These are phyloP conservation scores for Drosophila fungiperda DNA, from an alignment of 2,888 invertebrate genomes.

Conservation along the genomic window DNA sequence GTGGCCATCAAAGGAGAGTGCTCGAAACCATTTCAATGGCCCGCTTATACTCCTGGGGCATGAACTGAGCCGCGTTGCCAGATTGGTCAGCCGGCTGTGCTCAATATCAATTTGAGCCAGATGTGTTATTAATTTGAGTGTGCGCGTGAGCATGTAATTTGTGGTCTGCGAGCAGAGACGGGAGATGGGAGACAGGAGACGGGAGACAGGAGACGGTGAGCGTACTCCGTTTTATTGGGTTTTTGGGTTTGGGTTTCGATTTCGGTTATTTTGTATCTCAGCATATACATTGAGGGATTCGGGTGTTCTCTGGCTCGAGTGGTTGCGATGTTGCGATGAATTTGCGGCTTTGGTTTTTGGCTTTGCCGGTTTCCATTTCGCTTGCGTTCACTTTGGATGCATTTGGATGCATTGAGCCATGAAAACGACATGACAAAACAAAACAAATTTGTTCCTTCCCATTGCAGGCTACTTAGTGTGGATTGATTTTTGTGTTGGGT, in stretches of 20 bases:
- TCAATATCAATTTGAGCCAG: conserved; percentile 71
- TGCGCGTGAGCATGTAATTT: conserved; percentile 83
- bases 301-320: conserved; percentile 43
- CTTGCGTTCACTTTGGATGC: conserved; percentile 14
- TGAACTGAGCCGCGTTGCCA: conserved; percentile 12
- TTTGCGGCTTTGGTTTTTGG: conserved; percentile 44
- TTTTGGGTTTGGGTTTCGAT: conserved; percentile 4
- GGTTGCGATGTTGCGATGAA: conserved; percentile 28
- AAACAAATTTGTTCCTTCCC: conserved; percentile 60
- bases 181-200: not conserved
- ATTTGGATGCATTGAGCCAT: conserved; percentile 76
- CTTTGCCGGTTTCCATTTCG: conserved; percentile 64
- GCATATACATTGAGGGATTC: conserved; percentile 16
- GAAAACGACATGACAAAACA: conserved; percentile 82
- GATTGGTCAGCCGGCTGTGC: conserved; percentile 5
- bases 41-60: conserved; percentile 3
- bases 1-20: not conserved
- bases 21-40: not conserved
- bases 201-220: conserved; percentile 1
- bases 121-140: conserved; percentile 84
- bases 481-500: conserved; percentile 12
- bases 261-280: not conserved
- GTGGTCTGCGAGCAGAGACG: conserved; percentile 33
- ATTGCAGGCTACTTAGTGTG: conserved; percentile 33
- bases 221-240: conserved; percentile 8